These are phyloP conservation scores for Heliconius melpomene DNA, from an alignment of 1,140 invertebrate species.

Conservation along the genomic window DNA sequence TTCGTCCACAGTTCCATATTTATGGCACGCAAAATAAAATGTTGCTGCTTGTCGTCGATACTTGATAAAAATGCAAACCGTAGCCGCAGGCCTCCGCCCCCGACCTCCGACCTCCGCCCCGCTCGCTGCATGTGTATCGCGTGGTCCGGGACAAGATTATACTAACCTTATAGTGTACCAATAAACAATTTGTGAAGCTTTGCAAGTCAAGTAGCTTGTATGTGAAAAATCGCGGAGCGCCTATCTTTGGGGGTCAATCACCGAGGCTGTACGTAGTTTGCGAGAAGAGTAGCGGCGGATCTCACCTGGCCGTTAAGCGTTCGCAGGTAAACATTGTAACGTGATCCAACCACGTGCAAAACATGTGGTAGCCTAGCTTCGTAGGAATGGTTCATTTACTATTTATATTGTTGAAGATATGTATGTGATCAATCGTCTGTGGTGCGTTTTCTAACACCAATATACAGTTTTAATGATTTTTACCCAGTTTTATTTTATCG, in stretches of 20 bases:
- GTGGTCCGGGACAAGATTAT: slow-evolving; percentile 53
- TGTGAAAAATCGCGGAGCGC: slow-evolving; percentile 11
- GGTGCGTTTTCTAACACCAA: slow-evolving; percentile 48
- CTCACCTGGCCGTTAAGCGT: slow-evolving; percentile 72
- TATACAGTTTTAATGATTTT: slow-evolving; percentile 71
- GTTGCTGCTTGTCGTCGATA: slow-evolving; percentile 67
- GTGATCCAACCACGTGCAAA: slow-evolving; percentile 70
- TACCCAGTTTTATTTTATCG: slow-evolving; percentile 77
- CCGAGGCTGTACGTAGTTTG: slow-evolving; percentile 46
- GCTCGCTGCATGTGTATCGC: slow-evolving; percentile 59
- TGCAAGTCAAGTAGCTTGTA: slow-evolving; percentile 3
- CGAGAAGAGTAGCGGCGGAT: slow-evolving; percentile 49
- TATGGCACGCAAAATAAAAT: slow-evolving; percentile 78
- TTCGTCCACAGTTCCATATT: slow-evolving; percentile 73
- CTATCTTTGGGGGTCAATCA: slow-evolving; percentile 46
- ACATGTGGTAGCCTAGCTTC: slow-evolving; percentile 49
- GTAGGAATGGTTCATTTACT: not conserved
- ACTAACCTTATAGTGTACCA: slow-evolving; percentile 48
- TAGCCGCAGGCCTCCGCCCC: slow-evolving; percentile 54
- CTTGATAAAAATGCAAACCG: slow-evolving; percentile 78
- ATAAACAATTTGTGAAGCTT: slow-evolving; percentile 57
- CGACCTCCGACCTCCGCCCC: slow-evolving; percentile 35
- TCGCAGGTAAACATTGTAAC: slow-evolving; percentile 78
- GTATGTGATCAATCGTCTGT: slow-evolving; percentile 19
- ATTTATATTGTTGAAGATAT: not conserved